Evolutionary conservation across 2,888 invertebrate genomes (phyloP).

Genomic region (Erynnis tages): DNA sequence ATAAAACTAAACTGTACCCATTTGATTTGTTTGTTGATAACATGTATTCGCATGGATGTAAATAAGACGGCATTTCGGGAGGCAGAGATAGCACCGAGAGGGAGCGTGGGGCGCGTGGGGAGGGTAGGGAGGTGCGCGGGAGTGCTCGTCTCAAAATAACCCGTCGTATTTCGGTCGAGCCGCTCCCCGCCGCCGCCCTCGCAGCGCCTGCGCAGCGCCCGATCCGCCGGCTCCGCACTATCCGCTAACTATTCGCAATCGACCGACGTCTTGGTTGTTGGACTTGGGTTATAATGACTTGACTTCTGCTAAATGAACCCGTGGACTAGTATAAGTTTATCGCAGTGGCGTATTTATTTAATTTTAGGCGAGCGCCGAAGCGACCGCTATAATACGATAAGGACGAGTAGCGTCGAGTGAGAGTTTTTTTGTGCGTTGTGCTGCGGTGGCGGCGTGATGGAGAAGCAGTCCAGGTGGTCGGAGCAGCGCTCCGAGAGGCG

Average conservation of each 20-base stretch:
- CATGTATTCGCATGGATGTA: background rate
- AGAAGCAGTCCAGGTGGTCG: conserved; percentile 85
- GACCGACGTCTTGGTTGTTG: conserved; percentile 95
- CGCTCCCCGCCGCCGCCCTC: conserved; percentile 47
- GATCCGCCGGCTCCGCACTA: conserved; percentile 80
- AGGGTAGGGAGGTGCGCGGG: conserved; percentile 49
- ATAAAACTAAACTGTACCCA: no score
- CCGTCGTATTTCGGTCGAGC: conserved; percentile 74
- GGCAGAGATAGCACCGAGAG: conserved; percentile 4
- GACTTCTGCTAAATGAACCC: conserved; percentile 86
- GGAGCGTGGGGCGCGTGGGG: conserved; percentile 28
- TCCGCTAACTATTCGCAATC: conserved; percentile 95
- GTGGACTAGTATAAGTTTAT: conserved; percentile 78
- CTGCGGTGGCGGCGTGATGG: conserved; percentile 83
- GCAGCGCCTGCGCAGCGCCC: conserved; percentile 55
- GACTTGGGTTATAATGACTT: conserved; percentile 89
- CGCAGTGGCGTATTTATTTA: conserved; percentile 73
- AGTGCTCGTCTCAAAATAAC: conserved; percentile 74
- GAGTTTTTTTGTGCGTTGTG: conserved; percentile 74
- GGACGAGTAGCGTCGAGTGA: conserved; percentile 75
- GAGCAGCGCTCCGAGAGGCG: conserved; percentile 68
- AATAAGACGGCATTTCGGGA: conserved; percentile 15
- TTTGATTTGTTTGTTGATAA: background rate
- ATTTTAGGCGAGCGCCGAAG: conserved; percentile 61
- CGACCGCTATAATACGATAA: conserved; percentile 58